Conservation (phyloP, 2,888 invertebrate genomes). For the Anorthoa munda region DNA sequence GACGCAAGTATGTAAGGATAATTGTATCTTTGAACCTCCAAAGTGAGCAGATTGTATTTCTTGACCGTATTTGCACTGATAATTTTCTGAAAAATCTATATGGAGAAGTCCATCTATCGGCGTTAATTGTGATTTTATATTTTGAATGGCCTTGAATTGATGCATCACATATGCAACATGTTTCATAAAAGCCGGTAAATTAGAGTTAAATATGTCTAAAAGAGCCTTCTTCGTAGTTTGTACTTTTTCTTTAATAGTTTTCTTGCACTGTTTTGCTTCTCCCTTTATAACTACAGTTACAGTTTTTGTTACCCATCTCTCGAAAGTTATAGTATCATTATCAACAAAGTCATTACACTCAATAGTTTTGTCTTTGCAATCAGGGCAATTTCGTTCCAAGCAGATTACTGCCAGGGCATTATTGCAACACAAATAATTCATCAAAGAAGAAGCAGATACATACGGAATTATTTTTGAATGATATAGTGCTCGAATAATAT, state of each 20-base stretch:
- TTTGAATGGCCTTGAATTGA: background rate
- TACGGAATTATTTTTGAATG: background rate
- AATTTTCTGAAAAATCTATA: constrained; percentile 8
- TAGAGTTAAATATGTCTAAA: background rate
- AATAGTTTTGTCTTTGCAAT: constrained; percentile 1
- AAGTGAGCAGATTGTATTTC: background rate
- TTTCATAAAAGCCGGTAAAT: constrained; percentile 2
- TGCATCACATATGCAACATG: background rate
- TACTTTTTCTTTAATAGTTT: constrained; percentile 13
- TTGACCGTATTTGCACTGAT: constrained; percentile 4
- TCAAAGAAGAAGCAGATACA: background rate
- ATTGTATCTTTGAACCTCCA: background rate
- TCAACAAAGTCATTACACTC: constrained; percentile 12
- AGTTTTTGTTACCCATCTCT: constrained; percentile 6
- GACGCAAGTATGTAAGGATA: too few species aligned
- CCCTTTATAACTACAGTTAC: constrained; percentile 4
- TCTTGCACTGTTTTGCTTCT: background rate
- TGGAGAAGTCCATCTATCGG: background rate
- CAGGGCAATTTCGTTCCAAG: too few species aligned
- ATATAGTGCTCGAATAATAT: background rate
- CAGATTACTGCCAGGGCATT: too few species aligned
- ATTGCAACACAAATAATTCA: background rate
- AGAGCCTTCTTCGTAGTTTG: constrained; percentile 1
- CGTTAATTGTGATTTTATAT: background rate
- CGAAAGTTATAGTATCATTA: background rate